These are phyloP conservation scores for Uromys caudimaculatus DNA, from an alignment of 2,797 vertebrate genomes.

Conservation along the genomic window DNA sequence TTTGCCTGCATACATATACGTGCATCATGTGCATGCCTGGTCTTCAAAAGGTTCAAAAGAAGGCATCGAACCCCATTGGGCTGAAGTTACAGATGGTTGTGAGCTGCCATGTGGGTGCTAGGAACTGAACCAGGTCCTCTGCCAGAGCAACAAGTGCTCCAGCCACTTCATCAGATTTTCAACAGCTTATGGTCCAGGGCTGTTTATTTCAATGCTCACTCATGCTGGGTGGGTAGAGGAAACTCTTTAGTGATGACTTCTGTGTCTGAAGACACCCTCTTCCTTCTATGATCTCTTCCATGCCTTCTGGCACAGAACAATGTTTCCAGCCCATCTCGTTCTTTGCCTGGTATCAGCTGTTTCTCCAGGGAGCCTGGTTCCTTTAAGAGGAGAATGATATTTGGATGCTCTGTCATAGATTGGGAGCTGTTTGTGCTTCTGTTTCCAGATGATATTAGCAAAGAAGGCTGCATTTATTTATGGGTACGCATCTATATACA, in stretches of 20 bases:
- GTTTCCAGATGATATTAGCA: neutral
- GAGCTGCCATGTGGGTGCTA: neutral
- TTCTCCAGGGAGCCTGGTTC: neutral
- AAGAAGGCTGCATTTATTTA: neutral
- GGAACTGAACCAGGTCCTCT: neutral
- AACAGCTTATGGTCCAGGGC: neutral
- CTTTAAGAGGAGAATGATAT: neutral
- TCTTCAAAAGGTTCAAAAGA: neutral
- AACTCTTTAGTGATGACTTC: neutral
- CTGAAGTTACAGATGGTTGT: neutral
- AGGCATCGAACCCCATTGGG: neutral
- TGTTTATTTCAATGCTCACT: neutral
- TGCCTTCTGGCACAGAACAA: neutral
- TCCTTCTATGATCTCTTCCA: neutral
- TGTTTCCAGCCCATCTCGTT: neutral
- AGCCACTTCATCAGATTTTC: neutral
- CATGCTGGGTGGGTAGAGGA: neutral
- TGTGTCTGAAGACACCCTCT: neutral
- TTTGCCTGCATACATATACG: too few species aligned
- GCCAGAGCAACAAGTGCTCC: neutral
- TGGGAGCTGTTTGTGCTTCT: neutral
- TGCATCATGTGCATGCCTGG: neutral
- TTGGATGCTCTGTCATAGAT: neutral
- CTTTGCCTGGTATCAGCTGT: neutral
- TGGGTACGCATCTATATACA: neutral